Percentiles rank a stretch among this genome's conserved stretches.
Evolutionary conservation across 1,140 invertebrate species (phyloP).

Genomic region (Drosophila jambulina): DNA sequence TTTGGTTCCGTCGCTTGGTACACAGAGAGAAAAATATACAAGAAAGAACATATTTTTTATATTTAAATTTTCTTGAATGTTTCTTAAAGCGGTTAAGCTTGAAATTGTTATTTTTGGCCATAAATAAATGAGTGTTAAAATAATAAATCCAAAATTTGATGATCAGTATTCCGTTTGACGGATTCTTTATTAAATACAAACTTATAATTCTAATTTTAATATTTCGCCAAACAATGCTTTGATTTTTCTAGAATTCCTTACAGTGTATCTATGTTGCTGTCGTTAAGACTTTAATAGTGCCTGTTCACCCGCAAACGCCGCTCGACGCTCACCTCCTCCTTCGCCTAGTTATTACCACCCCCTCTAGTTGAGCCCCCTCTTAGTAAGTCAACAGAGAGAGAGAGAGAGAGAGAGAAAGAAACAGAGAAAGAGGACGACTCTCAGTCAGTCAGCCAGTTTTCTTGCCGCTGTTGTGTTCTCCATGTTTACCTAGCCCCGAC

Average conservation of each 20-base stretch:
- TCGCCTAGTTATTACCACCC: background rate
- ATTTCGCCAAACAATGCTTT: too few relatives aligned
- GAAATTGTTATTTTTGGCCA: background rate
- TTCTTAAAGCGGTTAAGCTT: background rate
- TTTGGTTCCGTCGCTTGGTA: constrained; percentile 34
- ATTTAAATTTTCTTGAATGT: too few relatives aligned
- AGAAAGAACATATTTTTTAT: background rate
- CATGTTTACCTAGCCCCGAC: constrained; percentile 66
- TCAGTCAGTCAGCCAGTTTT: constrained; percentile 62
- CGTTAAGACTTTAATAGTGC: constrained; percentile 73
- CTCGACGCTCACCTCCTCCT: constrained; percentile 1
- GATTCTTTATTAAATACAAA: too few relatives aligned
- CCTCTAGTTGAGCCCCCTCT: constrained; percentile 13
- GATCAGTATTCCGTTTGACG: too few relatives aligned
- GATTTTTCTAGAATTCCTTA: background rate
- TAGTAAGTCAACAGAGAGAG: constrained; percentile 62
- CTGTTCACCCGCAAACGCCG: constrained; percentile 29
- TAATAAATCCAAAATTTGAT: too few relatives aligned
- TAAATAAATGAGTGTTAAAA: too few relatives aligned
- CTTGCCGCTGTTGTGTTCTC: constrained; percentile 49
- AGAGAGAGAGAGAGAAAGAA: constrained; percentile 4
- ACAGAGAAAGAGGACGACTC: background rate
- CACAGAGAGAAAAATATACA: background rate
- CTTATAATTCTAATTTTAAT: too few relatives aligned
- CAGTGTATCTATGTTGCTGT: constrained; percentile 26